Percentiles rank a stretch among this genome's conserved stretches.
Conservation (phyloP, 2,888 invertebrate genomes). For the Colletes collaris region DNA sequence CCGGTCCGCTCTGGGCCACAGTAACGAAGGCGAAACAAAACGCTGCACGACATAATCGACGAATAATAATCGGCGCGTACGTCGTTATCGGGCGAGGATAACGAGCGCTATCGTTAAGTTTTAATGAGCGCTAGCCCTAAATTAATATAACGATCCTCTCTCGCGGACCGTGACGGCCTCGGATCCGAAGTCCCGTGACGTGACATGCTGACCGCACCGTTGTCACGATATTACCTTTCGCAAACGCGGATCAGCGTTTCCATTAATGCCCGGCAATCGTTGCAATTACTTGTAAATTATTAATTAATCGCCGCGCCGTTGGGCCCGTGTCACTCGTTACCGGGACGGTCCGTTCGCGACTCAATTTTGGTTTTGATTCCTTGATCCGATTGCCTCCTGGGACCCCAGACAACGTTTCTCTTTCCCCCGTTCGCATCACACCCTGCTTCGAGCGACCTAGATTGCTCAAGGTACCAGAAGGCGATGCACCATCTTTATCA, state of each 20-base stretch:
- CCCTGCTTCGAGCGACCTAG: too few relatives aligned
- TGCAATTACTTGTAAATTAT: conserved; percentile 60
- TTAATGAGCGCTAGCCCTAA: conserved; percentile 69
- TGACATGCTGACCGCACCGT: conserved; percentile 48
- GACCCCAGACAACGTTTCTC: too few relatives aligned
- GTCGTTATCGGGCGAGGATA: conserved; percentile 67
- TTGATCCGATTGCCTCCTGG: background rate
- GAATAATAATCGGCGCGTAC: conserved; percentile 65
- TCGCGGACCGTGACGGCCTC: conserved; percentile 61
- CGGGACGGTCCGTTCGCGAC: background rate
- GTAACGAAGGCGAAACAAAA: conserved; percentile 69
- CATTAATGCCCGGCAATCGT: conserved; percentile 54
- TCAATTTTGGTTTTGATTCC: background rate
- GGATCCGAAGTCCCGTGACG: conserved; percentile 52
- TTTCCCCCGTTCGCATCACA: too few relatives aligned
- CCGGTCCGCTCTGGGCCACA: conserved; percentile 52
- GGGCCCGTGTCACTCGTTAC: conserved; percentile 11
- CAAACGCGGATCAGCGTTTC: conserved; percentile 13
- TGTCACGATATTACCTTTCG: conserved; percentile 42
- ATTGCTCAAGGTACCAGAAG: too few relatives aligned
- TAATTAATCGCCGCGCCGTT: conserved; percentile 53
- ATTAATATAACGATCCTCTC: conserved; percentile 68
- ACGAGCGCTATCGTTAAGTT: conserved; percentile 71
- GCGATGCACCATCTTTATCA: too few relatives aligned
- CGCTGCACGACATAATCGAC: conserved; percentile 64